Evolutionary conservation across 92 coral and sea anemone species (phyloP).

Genomic region (Parazoanthus darwini): DNA sequence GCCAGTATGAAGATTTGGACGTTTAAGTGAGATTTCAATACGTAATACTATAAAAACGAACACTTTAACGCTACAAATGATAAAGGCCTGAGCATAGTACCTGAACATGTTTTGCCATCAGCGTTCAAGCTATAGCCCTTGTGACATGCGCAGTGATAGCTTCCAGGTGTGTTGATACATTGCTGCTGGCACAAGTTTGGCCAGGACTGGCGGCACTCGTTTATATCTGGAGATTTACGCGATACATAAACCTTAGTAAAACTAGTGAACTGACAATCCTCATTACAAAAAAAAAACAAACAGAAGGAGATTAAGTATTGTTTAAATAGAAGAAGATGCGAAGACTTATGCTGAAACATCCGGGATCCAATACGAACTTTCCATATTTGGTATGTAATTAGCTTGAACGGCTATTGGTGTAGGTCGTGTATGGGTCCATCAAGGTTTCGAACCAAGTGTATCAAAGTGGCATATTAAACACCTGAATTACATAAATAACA

Average conservation of each 20-base stretch:
- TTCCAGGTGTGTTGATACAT: slow-evolving; percentile 23
- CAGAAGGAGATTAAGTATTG: too few relatives aligned
- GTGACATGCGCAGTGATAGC: slow-evolving; percentile 39
- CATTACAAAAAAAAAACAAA: too few relatives aligned
- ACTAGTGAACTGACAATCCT: neutral
- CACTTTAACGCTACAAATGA: neutral
- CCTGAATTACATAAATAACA: too few relatives aligned
- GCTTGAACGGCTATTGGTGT: neutral
- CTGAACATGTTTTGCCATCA: slow-evolving; percentile 33
- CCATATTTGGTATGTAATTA: too few relatives aligned
- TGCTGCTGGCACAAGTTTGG: slow-evolving; percentile 25
- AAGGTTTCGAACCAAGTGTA: too few relatives aligned
- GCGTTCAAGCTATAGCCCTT: slow-evolving; percentile 29
- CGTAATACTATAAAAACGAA: too few relatives aligned
- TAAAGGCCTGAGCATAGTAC: neutral
- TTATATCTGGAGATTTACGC: slow-evolving; percentile 23
- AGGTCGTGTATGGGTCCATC: too few relatives aligned
- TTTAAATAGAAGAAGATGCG: too few relatives aligned
- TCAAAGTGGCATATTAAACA: too few relatives aligned
- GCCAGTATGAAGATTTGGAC: too few relatives aligned
- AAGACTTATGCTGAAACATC: neutral
- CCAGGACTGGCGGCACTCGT: slow-evolving; percentile 33
- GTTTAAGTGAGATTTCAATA: too few relatives aligned
- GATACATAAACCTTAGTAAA: neutral
- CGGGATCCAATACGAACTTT: too few relatives aligned